These are phyloP conservation scores for Parus major DNA, from an alignment of 2,113 vertebrate species.

Conservation along the genomic window DNA sequence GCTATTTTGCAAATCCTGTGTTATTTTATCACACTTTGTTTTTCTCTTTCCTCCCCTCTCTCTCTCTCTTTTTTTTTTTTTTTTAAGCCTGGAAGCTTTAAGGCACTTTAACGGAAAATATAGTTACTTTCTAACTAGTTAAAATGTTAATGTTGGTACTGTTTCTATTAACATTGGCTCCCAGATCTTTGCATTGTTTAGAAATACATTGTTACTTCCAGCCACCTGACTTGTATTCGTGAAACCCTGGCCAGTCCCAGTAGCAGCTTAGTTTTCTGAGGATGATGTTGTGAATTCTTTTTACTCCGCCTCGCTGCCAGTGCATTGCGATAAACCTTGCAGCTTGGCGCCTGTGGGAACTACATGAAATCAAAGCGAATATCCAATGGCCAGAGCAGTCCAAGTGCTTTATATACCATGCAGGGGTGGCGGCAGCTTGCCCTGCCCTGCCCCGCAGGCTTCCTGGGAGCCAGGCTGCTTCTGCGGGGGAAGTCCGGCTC, in stretches of 20 bases:
- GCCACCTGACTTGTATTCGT: no score
- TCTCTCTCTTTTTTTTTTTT: rapidly evolving
- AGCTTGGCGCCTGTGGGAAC: not conserved
- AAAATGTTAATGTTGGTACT: not conserved
- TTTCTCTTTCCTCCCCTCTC: rapidly evolving
- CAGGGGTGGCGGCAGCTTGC: not conserved
- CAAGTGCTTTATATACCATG: rapidly evolving
- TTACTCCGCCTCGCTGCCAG: not conserved
- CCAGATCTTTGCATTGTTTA: not conserved
- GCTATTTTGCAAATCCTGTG: not conserved
- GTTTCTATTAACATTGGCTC: not conserved
- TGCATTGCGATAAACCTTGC: not conserved
- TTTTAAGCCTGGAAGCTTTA: not conserved
- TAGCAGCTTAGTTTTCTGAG: not conserved
- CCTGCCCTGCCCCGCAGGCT: not conserved
- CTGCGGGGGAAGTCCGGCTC: not conserved
- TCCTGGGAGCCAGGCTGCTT: not conserved
- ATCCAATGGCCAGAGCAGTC: not conserved
- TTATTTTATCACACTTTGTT: not conserved
- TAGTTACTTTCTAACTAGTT: not conserved
- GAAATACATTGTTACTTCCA: not conserved
- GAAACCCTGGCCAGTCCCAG: not conserved
- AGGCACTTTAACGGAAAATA: not conserved
- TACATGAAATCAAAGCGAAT: not conserved
- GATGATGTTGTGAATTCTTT: not conserved